These are phyloP conservation scores for Conomelus anceps DNA, from an alignment of 2,888 invertebrate species.

Conservation along the genomic window DNA sequence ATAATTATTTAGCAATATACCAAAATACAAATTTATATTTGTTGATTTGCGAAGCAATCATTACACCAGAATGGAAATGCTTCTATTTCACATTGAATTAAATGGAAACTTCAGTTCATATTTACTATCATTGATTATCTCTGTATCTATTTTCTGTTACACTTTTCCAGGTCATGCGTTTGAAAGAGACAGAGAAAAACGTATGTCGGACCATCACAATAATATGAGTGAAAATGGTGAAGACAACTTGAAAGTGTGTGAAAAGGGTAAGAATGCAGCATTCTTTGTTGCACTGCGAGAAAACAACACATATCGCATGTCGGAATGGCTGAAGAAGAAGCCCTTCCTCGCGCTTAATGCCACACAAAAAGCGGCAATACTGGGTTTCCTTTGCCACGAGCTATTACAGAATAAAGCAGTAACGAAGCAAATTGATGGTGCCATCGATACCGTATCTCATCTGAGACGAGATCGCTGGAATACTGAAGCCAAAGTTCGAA, in stretches of 20 bases:
- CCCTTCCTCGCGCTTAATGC: slow-evolving; percentile 82
- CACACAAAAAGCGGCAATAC: slow-evolving; percentile 77
- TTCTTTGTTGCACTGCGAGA: slow-evolving; percentile 72
- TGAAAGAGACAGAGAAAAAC: slow-evolving; percentile 71
- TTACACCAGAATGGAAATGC: no score
- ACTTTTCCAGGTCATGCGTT: slow-evolving; percentile 64
- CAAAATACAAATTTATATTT: no score
- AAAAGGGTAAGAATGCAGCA: slow-evolving; percentile 66
- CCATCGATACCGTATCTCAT: slow-evolving; percentile 78
- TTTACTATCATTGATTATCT: not conserved
- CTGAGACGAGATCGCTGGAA: slow-evolving; percentile 81
- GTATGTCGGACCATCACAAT: slow-evolving; percentile 70
- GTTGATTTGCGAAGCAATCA: no score
- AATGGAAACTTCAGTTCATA: no score
- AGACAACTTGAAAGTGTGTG: slow-evolving; percentile 52
- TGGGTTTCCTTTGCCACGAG: slow-evolving; percentile 91
- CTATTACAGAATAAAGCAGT: slow-evolving; percentile 88
- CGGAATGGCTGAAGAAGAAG: slow-evolving; percentile 70
- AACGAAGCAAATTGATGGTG: slow-evolving; percentile 79
- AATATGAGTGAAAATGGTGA: slow-evolving; percentile 53
- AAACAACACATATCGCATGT: slow-evolving; percentile 71
- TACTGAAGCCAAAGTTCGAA: slow-evolving; percentile 21
- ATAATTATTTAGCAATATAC: no score
- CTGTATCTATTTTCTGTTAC: no score
- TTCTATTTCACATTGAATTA: no score